Evolutionary conservation across 1,140 invertebrate genomes (phyloP), one percentile per base, ranked within the genome.

Genomic region (Meloidogyne chitwoodi): DNA sequence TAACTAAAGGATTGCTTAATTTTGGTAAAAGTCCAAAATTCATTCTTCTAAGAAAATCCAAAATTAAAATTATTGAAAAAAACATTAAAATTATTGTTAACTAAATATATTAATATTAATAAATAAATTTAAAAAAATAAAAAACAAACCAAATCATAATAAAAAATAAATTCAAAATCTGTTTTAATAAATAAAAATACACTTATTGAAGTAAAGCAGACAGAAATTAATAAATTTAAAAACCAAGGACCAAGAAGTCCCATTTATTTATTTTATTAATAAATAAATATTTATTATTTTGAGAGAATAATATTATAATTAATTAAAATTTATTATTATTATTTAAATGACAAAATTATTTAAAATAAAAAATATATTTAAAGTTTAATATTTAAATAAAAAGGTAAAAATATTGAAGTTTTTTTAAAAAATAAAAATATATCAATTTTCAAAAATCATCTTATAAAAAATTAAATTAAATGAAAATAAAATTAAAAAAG

Each of bases 111-210:
- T 26, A 68, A 68, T 38, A 34, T 68, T 14, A 31, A 12, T 68
- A 11, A 31, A 68, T 12, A 11, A 44, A 5, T 22, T 67, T 19
- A 41, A 2, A 70, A 12, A 29, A 31, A 19, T 41, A 16, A 27
- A 24, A 41, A 22, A 22, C 38, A 41, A 38, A 73, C 71, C 48
- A 73, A 10, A 24, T 73, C 71, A 63, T 73, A 73, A 63, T 27
- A 64, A 16, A 73, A 2, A 1, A 73, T 61, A 26, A 34, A 73
- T 12, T 10, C 48, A 73, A 73, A 73, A 29, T 73, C 34, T 6
- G 71, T 73, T n/a, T 22, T 26, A 6, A 73, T 31, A 34, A 73
- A 64, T 22, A 64, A 5, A 19, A 22, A 1, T 34, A 73, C 71
- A 63, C 26, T 65, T 8, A 73, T 16, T 19, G 22, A 41, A 10